Conservation (phyloP, 2,113 vertebrate species). For the Lampris megalopsis region DNA sequence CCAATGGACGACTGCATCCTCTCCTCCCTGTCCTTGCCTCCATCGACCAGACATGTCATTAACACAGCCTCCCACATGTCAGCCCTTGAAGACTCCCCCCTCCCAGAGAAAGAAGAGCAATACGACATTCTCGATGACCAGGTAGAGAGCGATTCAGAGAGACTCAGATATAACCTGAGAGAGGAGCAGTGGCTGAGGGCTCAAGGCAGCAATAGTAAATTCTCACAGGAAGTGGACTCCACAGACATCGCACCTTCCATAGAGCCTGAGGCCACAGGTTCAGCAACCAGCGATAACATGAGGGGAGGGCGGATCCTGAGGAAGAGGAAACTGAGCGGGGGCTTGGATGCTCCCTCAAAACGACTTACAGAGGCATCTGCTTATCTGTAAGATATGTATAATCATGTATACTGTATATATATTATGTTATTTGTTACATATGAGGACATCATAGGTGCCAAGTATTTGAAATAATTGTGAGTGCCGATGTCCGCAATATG, state of each 20-base stretch:
- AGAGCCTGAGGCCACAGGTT: constrained; percentile 22
- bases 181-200: constrained; percentile 37
- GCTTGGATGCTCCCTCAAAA: constrained; percentile 60
- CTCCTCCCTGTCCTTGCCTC: constrained; percentile 73
- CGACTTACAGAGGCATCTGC: constrained; percentile 27
- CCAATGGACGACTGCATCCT: constrained; percentile 81
- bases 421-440: neutral
- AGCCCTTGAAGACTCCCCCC: constrained; percentile 33
- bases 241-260: constrained; percentile 61
- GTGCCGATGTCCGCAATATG: too few relatives aligned
- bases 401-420: too few relatives aligned
- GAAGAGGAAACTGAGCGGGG: constrained; percentile 73
- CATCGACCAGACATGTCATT: constrained; percentile 44
- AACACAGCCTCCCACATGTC: constrained; percentile 44
- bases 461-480: too few relatives aligned
- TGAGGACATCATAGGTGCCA: neutral
- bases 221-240: constrained; percentile 51
- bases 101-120: constrained; percentile 30
- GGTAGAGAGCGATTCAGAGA: constrained; percentile 21
- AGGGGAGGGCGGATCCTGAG: constrained; percentile 41
- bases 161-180: constrained; percentile 29
- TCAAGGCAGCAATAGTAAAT: neutral
- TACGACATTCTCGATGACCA: neutral
- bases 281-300: constrained; percentile 45
- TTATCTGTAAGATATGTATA: constrained; percentile 57